These are phyloP conservation scores for Mus spretus DNA, from an alignment of 2,797 vertebrate genomes.

Conservation along the genomic window DNA sequence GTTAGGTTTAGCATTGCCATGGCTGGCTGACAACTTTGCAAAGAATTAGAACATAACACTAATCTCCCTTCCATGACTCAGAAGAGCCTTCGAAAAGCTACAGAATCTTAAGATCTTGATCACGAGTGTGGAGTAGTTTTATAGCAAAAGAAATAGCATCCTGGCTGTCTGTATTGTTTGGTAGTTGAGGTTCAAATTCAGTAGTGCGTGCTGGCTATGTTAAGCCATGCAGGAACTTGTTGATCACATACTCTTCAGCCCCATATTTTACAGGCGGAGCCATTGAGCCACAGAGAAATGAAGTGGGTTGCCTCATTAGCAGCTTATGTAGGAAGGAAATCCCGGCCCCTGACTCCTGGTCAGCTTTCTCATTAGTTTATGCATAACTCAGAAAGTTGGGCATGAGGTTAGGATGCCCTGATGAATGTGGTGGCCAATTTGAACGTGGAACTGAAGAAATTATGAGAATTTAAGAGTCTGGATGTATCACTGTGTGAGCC, in stretches of 20 bases:
- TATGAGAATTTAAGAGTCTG: background rate
- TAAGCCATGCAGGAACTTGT: background rate
- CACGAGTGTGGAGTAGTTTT: background rate
- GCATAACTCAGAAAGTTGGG: slow-evolving; percentile 12
- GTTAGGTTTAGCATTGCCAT: background rate
- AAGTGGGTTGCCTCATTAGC: background rate
- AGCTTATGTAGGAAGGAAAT: slow-evolving; percentile 21
- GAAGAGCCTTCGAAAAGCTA: slow-evolving; percentile 53
- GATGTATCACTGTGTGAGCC: background rate
- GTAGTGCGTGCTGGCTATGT: background rate
- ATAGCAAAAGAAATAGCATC: background rate
- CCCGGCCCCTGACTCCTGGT: background rate
- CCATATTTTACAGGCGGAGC: slow-evolving; percentile 31
- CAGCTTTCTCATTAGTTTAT: background rate
- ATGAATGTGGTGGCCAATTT: background rate
- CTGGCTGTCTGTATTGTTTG: background rate
- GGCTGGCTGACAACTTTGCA: background rate
- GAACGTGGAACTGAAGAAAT: slow-evolving; percentile 23
- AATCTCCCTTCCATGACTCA: slow-evolving; percentile 59
- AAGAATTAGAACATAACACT: slow-evolving; percentile 47
- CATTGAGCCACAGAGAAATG: slow-evolving; percentile 26
- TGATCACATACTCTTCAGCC: background rate
- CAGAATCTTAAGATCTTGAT: background rate
- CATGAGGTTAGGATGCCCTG: background rate
- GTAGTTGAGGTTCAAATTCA: slow-evolving; percentile 35